Evolutionary conservation across 2,113 vertebrate species (phyloP), one percentile per base, ranked within the genome.

Genomic region (Chamaetylas fuelleborni): DNA sequence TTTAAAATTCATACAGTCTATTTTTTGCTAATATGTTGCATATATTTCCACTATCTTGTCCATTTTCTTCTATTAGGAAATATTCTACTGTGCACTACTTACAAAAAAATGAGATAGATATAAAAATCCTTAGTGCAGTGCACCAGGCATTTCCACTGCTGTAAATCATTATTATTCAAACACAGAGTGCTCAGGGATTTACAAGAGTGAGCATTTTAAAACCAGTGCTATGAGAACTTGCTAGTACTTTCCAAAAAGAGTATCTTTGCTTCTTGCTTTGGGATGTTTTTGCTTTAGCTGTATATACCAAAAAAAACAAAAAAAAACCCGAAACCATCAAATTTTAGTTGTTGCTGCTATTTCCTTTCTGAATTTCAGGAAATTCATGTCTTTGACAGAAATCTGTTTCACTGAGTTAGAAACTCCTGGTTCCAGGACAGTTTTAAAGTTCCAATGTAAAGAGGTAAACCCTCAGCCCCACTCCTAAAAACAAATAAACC

Each of bases 1-100:
- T 85, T 92, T 92, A 90, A 90, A 93, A 95, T 83, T 82, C 40
- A 89, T 80, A 61, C 31, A 67, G 60, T 33, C 61, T 91, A 57
- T 5, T 91, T 93, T 79, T 74, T 79, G 47, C 38, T 82, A 92
- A 80, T 8, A 33, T 31, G 9, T 31, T 88, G 67, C 70, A 87
- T 66, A 43, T 38, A 92, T 80, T 81, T 78, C 34, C 11, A 17
- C 79, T 57, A 42, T 61, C 65, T 48, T 31, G 50, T 22, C 40
- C n/a, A 33, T 90, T 94, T 92, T 66, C 69, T 56, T 91, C 33
- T 58, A 71, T 62, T 74, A 10, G 6, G 64, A 81, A 89, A 86
- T 69, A 80, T 54, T 93, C 58, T 51, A 61, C 51, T n/a, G 9
- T 31, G 36, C 14, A 40, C 23, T 67, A 42, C 48, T 50, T 53